These are phyloP conservation scores for Adelphocoris suturalis DNA, from an alignment of 2,888 invertebrate genomes.

Conservation along the genomic window DNA sequence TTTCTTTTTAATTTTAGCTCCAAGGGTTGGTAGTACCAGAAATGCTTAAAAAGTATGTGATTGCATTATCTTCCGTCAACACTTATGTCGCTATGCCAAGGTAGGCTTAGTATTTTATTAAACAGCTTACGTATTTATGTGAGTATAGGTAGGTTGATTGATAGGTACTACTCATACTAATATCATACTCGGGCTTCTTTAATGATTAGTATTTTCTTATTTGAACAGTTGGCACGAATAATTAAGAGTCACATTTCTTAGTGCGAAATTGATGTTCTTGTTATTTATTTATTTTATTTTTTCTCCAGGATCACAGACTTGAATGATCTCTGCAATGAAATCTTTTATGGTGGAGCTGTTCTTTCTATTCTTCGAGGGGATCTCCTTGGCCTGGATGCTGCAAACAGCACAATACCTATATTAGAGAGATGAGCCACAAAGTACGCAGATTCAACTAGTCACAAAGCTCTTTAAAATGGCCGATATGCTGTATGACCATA, in stretches of 20 bases:
- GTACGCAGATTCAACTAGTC: not conserved
- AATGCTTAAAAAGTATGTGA: conserved; percentile 28
- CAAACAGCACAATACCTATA: not conserved
- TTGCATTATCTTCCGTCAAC: conserved; percentile 34
- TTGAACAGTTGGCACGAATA: too few species aligned
- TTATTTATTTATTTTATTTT: not conserved
- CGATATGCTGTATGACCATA: too few species aligned
- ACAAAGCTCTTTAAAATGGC: too few species aligned
- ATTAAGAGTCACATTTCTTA: too few species aligned
- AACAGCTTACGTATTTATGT: too few species aligned
- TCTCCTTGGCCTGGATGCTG: not conserved
- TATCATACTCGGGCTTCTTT: too few species aligned
- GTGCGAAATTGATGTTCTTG: too few species aligned
- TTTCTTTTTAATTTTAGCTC: conserved; percentile 3
- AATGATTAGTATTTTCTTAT: too few species aligned
- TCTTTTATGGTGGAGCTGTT: not conserved
- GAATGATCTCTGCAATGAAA: conserved; percentile 26
- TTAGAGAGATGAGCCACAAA: conserved; percentile 30
- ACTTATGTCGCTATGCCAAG: conserved; percentile 16
- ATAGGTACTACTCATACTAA: too few species aligned
- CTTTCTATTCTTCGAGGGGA: conserved; percentile 36
- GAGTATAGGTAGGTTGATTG: too few species aligned
- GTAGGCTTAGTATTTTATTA: too few species aligned
- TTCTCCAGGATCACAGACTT: conserved; percentile 18
- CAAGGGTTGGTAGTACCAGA: conserved; percentile 50